Conservation (phyloP, 2,888 invertebrate species). For the Phaonia tiefii region DNA sequence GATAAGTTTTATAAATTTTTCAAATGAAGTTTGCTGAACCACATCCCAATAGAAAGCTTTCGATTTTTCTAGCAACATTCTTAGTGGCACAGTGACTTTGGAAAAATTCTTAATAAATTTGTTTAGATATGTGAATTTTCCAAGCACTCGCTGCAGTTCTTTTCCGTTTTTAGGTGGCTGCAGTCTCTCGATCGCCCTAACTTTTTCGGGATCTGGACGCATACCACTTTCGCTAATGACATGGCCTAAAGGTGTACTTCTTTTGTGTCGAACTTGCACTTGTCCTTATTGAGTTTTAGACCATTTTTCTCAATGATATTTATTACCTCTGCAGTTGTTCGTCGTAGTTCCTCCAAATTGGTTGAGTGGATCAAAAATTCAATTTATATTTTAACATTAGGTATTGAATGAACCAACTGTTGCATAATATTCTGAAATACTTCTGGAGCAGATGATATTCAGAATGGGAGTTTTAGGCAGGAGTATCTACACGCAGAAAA, state of each 20-base stretch:
- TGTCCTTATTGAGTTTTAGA: slow-evolving; percentile 21
- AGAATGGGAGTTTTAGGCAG: slow-evolving; percentile 55
- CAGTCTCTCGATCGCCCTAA: not conserved
- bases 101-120: slow-evolving; percentile 26
- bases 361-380: not conserved
- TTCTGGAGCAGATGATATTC: slow-evolving; percentile 68
- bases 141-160: slow-evolving; percentile 8
- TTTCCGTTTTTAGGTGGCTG: slow-evolving; percentile 3
- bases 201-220: not conserved
- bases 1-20: not conserved
- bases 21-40: not conserved
- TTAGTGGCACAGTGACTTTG: not conserved
- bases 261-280: not conserved
- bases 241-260: slow-evolving; percentile 8
- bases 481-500: not conserved
- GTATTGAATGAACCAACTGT: not conserved
- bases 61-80: not conserved
- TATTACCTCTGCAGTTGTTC: not conserved
- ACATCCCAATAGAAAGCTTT: not conserved
- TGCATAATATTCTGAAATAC: slow-evolving; percentile 67
- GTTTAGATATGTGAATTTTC: too few species aligned
- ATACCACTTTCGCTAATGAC: not conserved
- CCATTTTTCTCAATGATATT: not conserved
- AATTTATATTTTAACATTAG: not conserved
- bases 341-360: not conserved